Conservation (phyloP, 2,888 invertebrate genomes). For the Ametastegia equiseti region DNA sequence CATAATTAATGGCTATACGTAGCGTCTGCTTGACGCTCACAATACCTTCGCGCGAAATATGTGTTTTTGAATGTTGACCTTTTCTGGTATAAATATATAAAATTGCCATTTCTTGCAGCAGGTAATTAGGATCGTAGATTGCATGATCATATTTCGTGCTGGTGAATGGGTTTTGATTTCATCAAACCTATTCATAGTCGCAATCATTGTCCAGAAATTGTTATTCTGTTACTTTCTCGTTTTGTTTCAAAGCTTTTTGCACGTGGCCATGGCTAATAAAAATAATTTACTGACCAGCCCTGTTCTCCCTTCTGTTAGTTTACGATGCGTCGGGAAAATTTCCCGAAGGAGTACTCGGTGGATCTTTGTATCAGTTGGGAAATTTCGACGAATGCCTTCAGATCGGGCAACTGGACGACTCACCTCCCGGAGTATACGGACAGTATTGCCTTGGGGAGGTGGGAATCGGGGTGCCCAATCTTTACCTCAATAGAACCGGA, state of each 20-base stretch:
- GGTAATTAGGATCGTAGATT: neutral
- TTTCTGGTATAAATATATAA: neutral
- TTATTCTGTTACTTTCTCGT: neutral
- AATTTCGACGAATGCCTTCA: slow-evolving; percentile 84
- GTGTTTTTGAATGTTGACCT: neutral
- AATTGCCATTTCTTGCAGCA: neutral
- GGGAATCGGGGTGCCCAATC: slow-evolving; percentile 60
- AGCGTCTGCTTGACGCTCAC: neutral
- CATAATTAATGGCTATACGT: neutral
- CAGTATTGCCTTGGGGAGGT: slow-evolving; percentile 67
- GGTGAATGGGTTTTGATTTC: neutral
- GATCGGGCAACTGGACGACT: slow-evolving; percentile 60
- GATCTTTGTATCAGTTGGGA: slow-evolving; percentile 84
- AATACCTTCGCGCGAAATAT: neutral
- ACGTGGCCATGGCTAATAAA: neutral
- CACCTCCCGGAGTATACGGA: slow-evolving; percentile 59
- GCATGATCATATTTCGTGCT: neutral
- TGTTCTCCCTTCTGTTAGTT: slow-evolving; percentile 77
- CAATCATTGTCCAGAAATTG: neutral
- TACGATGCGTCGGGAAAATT: slow-evolving; percentile 86
- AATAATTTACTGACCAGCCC: slow-evolving; percentile 19
- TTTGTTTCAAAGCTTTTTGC: neutral
- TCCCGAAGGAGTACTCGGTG: slow-evolving; percentile 83
- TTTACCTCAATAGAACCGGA: slow-evolving; percentile 51
- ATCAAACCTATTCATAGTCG: neutral